Conservation (phyloP, 2,888 invertebrate genomes). For the Nymphalis polychloros region DNA sequence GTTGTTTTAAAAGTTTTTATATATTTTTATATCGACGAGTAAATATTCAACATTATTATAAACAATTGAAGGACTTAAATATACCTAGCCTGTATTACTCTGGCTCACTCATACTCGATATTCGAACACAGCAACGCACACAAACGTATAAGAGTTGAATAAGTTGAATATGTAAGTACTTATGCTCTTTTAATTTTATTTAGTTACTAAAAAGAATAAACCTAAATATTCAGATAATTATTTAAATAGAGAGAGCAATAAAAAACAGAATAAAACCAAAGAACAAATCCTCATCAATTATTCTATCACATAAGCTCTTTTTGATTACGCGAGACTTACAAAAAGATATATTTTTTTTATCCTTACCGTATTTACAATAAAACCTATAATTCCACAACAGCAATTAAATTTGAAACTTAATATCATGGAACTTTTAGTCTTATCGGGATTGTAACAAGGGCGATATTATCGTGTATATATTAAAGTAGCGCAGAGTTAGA, state of each 20-base stretch:
- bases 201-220: not conserved
- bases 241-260: slow-evolving; percentile 5
- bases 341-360: slow-evolving; percentile 17
- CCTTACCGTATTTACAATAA: slow-evolving; percentile 11
- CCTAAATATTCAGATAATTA: not conserved
- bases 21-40: too few relatives aligned
- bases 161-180: too few relatives aligned
- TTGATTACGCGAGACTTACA: slow-evolving; percentile 22
- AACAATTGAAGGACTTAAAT: too few relatives aligned
- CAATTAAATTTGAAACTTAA: not conserved
- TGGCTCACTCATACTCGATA: too few relatives aligned
- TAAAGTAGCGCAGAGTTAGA: slow-evolving; percentile 58
- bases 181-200: not conserved
- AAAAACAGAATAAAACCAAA: slow-evolving; percentile 12
- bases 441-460: not conserved
- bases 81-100: too few relatives aligned
- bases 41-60: too few relatives aligned
- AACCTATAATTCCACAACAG: slow-evolving; percentile 2
- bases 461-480: not conserved
- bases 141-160: too few relatives aligned
- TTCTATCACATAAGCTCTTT: slow-evolving; percentile 27
- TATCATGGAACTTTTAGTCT: not conserved
- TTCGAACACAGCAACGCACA: too few relatives aligned
- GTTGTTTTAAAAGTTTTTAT: too few relatives aligned
- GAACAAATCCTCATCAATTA: slow-evolving; percentile 29